Evolutionary conservation across 2,113 vertebrate species (phyloP), one percentile per base, ranked within the genome.

Genomic region (Sminthopsis crassicaudata): DNA sequence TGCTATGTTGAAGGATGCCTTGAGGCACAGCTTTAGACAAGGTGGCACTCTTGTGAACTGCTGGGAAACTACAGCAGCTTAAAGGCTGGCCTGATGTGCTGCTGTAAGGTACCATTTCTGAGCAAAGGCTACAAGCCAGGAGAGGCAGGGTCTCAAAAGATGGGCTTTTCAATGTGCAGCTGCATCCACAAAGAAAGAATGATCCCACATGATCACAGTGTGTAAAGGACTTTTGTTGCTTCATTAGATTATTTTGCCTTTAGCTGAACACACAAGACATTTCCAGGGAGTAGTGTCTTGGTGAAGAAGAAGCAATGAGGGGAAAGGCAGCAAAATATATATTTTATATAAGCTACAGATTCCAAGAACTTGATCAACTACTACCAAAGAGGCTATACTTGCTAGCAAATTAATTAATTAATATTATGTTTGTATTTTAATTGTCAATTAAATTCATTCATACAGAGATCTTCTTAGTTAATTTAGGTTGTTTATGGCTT

Each of bases 401-500:
- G 95, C 89, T 94, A 96, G 25, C 46, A 89, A 16, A 55, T 92
- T 93, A 91, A 84, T 90, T 89, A 95, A 93, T 94, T n/a, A 52
- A 97, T 50, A 25, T 55, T 97, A 89, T 90, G 1, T 89, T 94
- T 95, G 91, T 97, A 19, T 11, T 90, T 95, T 93, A 94, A 67
- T 95, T 96, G 55, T 92, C 91, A 84, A 42, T 2, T 23, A 84
- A 92, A 53, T 60, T 19, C 93, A 50, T 90, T 94, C 95, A 25
- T 91, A 76, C 24, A 93, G 0, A 84, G 84, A 90, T 94, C 8
- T 84, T 90, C 96, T 97, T 94, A 96, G 90, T 92, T 97, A 22
- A 19, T 84, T 84, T 84, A 42, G 67, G 19, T 42, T 92, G 26
- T 55, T 94, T 53, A 76, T 1, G 4, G 94, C 97, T 91, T 48